Evolutionary conservation across 2,888 invertebrate species (phyloP).

Genomic region (Didymodactylos carnosus): DNA sequence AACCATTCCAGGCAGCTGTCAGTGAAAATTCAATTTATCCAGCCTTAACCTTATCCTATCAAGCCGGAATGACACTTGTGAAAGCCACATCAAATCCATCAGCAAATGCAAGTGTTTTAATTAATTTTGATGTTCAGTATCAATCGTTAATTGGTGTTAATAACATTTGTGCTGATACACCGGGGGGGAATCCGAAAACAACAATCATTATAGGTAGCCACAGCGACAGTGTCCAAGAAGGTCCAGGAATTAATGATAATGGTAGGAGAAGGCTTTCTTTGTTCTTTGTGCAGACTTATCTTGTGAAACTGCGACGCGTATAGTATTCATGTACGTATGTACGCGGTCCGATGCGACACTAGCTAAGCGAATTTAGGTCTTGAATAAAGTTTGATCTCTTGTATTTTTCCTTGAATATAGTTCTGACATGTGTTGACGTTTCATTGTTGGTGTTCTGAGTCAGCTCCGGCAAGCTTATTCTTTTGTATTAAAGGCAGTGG

Average conservation of each 20-base stretch:
- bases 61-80: background rate
- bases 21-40: background rate
- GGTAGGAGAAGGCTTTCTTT: no score
- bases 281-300: no score
- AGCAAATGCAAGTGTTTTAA: background rate
- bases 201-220: background rate
- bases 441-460: no score
- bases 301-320: no score
- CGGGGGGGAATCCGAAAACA: background rate
- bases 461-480: no score
- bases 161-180: background rate
- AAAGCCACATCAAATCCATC: background rate
- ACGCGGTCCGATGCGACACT: no score
- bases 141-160: background rate
- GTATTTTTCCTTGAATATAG: no score
- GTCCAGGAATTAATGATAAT: background rate
- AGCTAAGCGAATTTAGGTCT: no score
- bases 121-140: background rate
- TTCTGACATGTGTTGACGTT: no score
- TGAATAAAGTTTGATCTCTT: no score
- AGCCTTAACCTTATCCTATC: background rate
- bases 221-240: background rate
- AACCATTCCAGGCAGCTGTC: background rate
- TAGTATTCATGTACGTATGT: no score
- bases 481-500: background rate